Evolutionary conservation across 2,888 invertebrate genomes (phyloP), one percentile per base, ranked within the genome.

Genomic region (Laothoe populi): DNA sequence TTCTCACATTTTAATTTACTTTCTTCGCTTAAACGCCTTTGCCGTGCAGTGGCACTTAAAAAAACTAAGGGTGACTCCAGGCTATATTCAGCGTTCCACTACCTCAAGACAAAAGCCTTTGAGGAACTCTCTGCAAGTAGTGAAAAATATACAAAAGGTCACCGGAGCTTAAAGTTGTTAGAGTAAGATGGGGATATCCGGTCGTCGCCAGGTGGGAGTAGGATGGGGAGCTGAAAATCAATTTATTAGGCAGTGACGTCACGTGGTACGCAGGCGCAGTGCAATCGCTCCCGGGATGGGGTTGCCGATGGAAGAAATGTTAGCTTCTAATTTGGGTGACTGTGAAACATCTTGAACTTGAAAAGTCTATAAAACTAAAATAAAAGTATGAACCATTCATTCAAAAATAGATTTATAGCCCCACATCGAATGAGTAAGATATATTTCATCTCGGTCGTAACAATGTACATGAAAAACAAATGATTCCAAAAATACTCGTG

Each of bases 241-340:
- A 93, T 93, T 93, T 93, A 93, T 93, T 91, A 92, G 88, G 81
- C 78, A 72, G 92, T 93, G 93, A 93, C 93, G 93, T 93, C 92
- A 92, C 89, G 74, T 23, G 57, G 61, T 77, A 83, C 92, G 92
- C 93, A 84, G 73, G 92, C 93, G 93, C 83, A 71, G 59, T 79
- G 65, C 70, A 69, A 59, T 65, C 70, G 71, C 71, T 81, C 92
- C 91, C 90, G 89, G 91, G 85, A 76, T 70, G 64, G 88, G 82
- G 88, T 92, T 89, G 87, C 90, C 76, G 49, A 38, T 44, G n/a
- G 42, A 10, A 5, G 42, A 13, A 61, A 42, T 19, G 10, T 19
- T 26, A 24, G 4, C 44, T 10, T 26, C 0, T 26, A 26, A 26
- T 10, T 60, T 11, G 38, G 60, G 60, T 60, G 24, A 19, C 31